phyloP scores from a whole-genome alignment of 2,888 invertebrate genomes.

The Dasypolia templi region DNA sequence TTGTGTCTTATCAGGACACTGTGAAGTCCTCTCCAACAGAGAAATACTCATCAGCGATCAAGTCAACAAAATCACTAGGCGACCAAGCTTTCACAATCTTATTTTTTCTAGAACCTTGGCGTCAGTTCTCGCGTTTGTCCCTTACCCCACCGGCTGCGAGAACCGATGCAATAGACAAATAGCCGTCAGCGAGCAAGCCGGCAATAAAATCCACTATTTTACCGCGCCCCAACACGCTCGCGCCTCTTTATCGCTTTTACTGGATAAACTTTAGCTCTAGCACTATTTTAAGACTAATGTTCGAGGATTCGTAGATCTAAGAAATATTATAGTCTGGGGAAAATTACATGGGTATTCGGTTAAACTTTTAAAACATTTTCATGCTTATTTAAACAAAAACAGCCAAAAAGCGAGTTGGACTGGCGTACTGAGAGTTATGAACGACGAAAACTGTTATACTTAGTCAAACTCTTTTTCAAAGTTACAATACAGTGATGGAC shows the following conservation, averaged over 20 bases:
- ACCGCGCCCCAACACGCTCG: constrained; percentile 73
- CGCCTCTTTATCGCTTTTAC: constrained; percentile 70
- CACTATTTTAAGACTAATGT: constrained; percentile 51
- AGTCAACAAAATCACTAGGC: no score
- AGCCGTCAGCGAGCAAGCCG: constrained; percentile 72
- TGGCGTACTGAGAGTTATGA: neutral
- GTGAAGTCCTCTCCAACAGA: no score
- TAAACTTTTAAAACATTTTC: neutral
- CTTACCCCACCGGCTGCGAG: constrained; percentile 40
- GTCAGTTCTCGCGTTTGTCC: constrained; percentile 14
- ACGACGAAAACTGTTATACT: neutral
- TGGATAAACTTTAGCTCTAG: constrained; percentile 59
- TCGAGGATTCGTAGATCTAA: constrained; percentile 14
- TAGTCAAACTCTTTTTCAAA: neutral
- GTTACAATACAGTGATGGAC: no score
- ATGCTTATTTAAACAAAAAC: neutral
- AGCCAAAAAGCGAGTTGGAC: neutral
- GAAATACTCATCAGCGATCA: constrained; percentile 66
- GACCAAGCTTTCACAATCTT: constrained; percentile 47
- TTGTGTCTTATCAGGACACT: neutral
- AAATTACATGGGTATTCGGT: neutral
- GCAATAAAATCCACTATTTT: constrained; percentile 78
- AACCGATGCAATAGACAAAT: constrained; percentile 76
- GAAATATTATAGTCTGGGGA: constrained; percentile 39
- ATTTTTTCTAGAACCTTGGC: neutral